phyloP scores from a whole-genome alignment of 2,888 invertebrate species.

The Aphrophora alni region DNA sequence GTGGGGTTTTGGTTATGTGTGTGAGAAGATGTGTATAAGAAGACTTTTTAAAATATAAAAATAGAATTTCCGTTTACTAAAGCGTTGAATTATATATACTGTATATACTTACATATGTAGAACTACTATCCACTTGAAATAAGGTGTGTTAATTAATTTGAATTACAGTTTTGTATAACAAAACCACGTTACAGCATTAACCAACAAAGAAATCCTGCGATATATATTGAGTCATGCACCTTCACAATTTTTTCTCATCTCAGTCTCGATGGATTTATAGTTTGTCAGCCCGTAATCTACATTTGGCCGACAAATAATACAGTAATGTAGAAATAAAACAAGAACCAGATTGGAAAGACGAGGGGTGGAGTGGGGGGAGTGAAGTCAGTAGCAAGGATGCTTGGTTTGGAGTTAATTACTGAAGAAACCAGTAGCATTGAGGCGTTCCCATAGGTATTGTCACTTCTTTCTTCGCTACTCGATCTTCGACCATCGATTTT shows the following conservation, averaged over 20 bases:
- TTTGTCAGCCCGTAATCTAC: not conserved
- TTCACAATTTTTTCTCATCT: not conserved
- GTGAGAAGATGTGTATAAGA: too few species aligned
- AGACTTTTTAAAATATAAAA: too few species aligned
- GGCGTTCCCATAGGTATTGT: not conserved
- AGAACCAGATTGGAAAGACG: not conserved
- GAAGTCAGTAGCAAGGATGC: not conserved
- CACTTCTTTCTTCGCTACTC: not conserved
- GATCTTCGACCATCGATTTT: not conserved
- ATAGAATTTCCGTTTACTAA: too few species aligned
- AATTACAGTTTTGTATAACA: too few species aligned
- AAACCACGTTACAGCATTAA: too few species aligned
- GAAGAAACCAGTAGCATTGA: not conserved
- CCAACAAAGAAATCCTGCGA: too few species aligned
- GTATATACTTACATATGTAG: too few species aligned
- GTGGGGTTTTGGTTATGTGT: too few species aligned
- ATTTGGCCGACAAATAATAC: constrained; percentile 2
- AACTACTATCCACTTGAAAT: too few species aligned
- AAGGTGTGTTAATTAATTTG: too few species aligned
- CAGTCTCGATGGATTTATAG: not conserved
- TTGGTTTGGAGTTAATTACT: not conserved
- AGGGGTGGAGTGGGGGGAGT: not conserved
- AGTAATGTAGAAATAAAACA: constrained; percentile 6
- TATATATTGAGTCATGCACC: too few species aligned
- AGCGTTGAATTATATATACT: too few species aligned